Base-by-base conservation (phyloP, 2,113 vertebrate species). In the Lasiurus borealis region DNA sequence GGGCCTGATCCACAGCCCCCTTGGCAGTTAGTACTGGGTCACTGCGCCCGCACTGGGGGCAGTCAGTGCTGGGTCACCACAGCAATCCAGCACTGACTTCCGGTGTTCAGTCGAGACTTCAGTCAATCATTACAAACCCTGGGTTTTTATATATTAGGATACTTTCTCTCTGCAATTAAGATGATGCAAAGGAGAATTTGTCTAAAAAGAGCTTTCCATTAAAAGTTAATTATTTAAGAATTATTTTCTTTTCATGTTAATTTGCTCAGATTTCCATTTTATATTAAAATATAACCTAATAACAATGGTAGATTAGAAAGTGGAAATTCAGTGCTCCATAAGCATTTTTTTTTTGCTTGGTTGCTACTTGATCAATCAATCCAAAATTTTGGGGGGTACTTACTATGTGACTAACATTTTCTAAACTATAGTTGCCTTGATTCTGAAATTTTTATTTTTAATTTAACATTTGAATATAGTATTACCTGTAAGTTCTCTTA, bases 231-330 rank as follows among this genome's bases (percentile, higher is more conserved):
- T 0, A 91, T 23, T 85, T 76, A 90, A 90, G 68, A 36, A 88
- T 52, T 73, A 62, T 27, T 84, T 84, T 95, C 48, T 90, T 76
- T 78, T 91, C 9, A 29, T 57, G 15, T 84, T 92, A 85, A 10
- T 25, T 88, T 92, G 36, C 34, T 83, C 76, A 95, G 52, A 15
- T 69, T 84, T 23, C 16, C 19, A 27, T 94, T 84, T 71, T 90
- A 66, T 87, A 44, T 57, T 91, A 94, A 94, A 94, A 93, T 82
- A 68, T 62, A 31, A 80, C 69, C 25, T 90, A 88, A 94, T 93
- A 80, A 59, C 31, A 89, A 57, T 59, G 52, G 16, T 46, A 89
- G 29, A 59, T 78, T 52, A 36, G 23, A 18, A 87, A 59, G 6
- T n/a, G 0, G 62, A 85, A 93, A 84, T 78, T 78, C 64, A 77